Evolutionary conservation across 2,113 vertebrate genomes (phyloP).

Genomic region (Meles meles): DNA sequence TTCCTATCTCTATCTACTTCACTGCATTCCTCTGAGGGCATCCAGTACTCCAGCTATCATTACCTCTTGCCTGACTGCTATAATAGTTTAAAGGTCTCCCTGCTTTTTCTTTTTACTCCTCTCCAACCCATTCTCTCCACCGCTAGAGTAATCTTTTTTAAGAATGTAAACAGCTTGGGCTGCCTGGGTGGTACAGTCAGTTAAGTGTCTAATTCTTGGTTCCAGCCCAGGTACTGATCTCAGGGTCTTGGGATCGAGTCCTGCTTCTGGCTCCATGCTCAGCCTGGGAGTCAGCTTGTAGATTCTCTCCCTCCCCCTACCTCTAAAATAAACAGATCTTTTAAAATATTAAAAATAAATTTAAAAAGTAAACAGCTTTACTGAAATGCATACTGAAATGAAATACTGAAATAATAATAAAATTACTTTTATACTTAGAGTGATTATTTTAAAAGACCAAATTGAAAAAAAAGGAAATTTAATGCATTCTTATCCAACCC

Average conservation of each 20-base stretch:
- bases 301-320: neutral
- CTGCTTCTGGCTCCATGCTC: neutral
- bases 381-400: neutral
- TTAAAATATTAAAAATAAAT: neutral
- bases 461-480: neutral
- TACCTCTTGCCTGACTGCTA: neutral
- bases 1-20: neutral
- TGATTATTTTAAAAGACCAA: conserved; percentile 30
- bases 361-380: neutral
- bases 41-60: neutral
- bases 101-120: neutral
- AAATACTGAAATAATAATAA: no score
- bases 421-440: neutral
- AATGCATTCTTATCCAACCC: neutral
- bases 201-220: neutral
- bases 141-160: neutral
- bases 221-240: neutral
- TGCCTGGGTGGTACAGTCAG: neutral
- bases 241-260: neutral
- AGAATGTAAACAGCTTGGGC: neutral
- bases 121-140: neutral
- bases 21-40: neutral
- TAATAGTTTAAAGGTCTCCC: neutral
- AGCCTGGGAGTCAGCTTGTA: neutral
- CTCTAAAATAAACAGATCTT: neutral